Evolutionary conservation across 2,888 invertebrate species (phyloP).

Genomic region (Metacarcinus magister): DNA sequence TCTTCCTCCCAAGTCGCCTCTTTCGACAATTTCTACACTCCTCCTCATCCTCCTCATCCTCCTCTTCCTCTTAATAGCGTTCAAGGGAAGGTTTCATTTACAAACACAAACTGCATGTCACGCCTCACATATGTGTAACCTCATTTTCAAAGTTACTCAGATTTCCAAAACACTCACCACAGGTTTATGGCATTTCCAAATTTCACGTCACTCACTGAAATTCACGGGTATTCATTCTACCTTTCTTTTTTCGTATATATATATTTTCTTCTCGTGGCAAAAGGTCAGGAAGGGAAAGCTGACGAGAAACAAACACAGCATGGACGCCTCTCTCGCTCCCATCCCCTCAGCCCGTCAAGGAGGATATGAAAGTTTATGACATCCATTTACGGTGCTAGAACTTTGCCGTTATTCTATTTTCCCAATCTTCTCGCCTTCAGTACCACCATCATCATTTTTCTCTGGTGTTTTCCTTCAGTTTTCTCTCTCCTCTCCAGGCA

Average conservation of each 20-base stretch:
- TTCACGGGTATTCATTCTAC: neutral
- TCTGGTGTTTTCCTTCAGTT: neutral
- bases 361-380: conserved; percentile 36
- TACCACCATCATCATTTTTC: neutral
- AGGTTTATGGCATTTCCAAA: neutral
- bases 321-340: neutral
- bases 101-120: neutral
- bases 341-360: neutral
- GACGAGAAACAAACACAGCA: neutral
- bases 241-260: neutral
- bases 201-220: neutral
- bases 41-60: neutral
- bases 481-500: neutral
- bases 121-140: neutral
- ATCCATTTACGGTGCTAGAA: conserved; percentile 1
- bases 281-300: neutral
- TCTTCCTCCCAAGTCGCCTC: neutral
- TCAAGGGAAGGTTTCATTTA: neutral
- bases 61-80: neutral
- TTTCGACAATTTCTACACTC: neutral
- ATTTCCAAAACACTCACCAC: neutral
- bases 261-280: neutral
- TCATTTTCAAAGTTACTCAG: neutral
- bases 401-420: neutral
- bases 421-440: conserved; percentile 6